phyloP scores from a whole-genome alignment of 2,888 invertebrate genomes.

The Euplagia quadripunctaria region DNA sequence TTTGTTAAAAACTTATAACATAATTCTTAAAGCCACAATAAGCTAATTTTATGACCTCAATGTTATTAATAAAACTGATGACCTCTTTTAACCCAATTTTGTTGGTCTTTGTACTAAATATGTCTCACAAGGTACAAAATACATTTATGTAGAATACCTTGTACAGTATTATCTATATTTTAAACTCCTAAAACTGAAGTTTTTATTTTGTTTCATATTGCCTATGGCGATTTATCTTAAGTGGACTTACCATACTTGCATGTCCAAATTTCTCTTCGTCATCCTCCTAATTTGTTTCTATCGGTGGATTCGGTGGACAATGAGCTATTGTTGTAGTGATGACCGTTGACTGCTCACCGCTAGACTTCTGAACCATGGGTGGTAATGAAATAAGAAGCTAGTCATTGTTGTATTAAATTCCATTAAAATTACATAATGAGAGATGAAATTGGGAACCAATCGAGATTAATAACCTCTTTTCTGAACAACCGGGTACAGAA shows the following conservation, averaged over 20 bases:
- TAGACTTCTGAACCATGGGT: conserved; percentile 67
- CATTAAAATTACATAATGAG: conserved; percentile 75
- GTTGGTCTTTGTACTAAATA: background rate
- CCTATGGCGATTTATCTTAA: conserved; percentile 49
- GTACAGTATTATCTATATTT: background rate
- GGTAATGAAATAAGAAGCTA: conserved; percentile 82
- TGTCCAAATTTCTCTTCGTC: conserved; percentile 65
- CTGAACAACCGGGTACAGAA: conserved; percentile 20
- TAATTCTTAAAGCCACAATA: too few relatives aligned
- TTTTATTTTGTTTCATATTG: background rate
- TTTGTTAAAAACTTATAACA: too few relatives aligned
- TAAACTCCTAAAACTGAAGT: background rate
- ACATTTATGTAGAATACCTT: background rate
- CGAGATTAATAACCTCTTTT: conserved; percentile 60
- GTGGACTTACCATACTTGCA: conserved; percentile 56
- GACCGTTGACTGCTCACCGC: conserved; percentile 46
- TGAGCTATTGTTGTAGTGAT: conserved; percentile 67
- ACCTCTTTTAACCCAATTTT: background rate
- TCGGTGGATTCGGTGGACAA: conserved; percentile 76
- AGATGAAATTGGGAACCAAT: conserved; percentile 62
- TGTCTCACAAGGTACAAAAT: background rate
- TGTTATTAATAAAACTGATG: too few relatives aligned
- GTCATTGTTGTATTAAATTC: conserved; percentile 84
- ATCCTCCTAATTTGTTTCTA: conserved; percentile 79
- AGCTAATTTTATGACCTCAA: too few relatives aligned